These are phyloP conservation scores for Colletes latitarsis DNA, from an alignment of 1,140 invertebrate species.

Conservation along the genomic window DNA sequence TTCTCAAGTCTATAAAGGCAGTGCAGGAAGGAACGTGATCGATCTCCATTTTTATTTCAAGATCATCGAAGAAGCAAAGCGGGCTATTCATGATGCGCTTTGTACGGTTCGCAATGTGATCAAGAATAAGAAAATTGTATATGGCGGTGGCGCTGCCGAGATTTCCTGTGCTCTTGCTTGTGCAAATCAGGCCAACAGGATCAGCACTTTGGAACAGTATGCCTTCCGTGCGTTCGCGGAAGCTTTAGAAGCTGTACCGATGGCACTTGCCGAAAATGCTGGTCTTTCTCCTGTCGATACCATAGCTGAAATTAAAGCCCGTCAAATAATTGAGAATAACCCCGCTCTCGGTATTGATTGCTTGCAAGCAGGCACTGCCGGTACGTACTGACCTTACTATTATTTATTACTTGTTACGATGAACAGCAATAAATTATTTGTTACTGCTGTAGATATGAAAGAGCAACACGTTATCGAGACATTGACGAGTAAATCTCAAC, in stretches of 20 bases:
- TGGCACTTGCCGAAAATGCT: constrained; percentile 98
- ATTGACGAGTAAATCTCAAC: constrained; percentile 97
- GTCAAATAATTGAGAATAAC: constrained; percentile 93
- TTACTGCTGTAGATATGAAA: constrained; percentile 93
- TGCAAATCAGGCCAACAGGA: constrained; percentile 93
- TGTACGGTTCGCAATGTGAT: constrained; percentile 98
- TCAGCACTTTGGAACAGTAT: constrained; percentile 97
- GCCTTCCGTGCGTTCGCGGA: constrained; percentile 98
- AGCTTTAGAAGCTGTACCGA: constrained; percentile 96
- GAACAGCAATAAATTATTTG: constrained; percentile 18
- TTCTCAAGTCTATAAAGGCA: too few species aligned
- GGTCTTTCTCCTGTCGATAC: constrained; percentile 96
- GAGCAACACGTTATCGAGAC: constrained; percentile 98
- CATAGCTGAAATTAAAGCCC: constrained; percentile 95
- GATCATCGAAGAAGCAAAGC: constrained; percentile 98
- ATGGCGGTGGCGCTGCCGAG: constrained; percentile 98
- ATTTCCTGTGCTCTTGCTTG: constrained; percentile 96
- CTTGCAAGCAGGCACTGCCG: constrained; percentile 90
- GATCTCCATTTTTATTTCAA: constrained; percentile 69
- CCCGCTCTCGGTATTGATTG: constrained; percentile 97
- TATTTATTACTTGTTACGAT: neutral
- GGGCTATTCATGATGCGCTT: constrained; percentile 98
- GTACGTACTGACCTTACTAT: constrained; percentile 75
- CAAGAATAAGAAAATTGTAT: constrained; percentile 95
- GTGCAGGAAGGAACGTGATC: too few species aligned